Evolutionary conservation across 2,797 vertebrate species (phyloP).

Genomic region (Columba guinea): DNA sequence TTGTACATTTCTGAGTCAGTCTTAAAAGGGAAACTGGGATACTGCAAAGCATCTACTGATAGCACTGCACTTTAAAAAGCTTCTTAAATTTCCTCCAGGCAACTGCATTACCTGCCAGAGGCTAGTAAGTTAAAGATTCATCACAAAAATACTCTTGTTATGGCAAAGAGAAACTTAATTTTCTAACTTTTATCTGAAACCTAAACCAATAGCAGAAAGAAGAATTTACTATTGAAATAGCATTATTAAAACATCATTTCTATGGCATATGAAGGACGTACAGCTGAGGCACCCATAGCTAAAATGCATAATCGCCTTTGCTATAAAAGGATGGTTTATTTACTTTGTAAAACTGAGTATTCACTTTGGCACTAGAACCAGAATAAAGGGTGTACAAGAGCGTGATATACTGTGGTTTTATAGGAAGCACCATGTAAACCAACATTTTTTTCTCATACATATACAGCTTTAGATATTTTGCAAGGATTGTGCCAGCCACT

Average conservation of each 20-base stretch:
- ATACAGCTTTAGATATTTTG: neutral
- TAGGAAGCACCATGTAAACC: neutral
- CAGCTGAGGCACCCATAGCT: neutral
- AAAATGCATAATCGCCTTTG: slow-evolving; percentile 42
- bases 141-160: neutral
- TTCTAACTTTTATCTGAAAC: neutral
- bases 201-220: neutral
- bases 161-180: neutral
- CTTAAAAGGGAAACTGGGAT: neutral
- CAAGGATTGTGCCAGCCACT: neutral
- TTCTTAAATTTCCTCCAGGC: slow-evolving; percentile 8
- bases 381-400: neutral
- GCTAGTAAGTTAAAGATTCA: slow-evolving; percentile 6
- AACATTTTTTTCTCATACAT: neutral
- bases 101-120: slow-evolving; percentile 2
- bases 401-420: neutral
- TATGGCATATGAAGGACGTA: neutral
- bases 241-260: neutral
- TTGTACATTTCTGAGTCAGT: neutral
- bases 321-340: slow-evolving; percentile 8
- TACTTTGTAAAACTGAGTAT: slow-evolving; percentile 32
- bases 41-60: neutral
- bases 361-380: slow-evolving; percentile 29
- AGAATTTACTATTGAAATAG: neutral
- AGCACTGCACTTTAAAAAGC: neutral